Base-by-base conservation (phyloP, 1,140 invertebrate genomes). In the Procambarus clarkii region DNA sequence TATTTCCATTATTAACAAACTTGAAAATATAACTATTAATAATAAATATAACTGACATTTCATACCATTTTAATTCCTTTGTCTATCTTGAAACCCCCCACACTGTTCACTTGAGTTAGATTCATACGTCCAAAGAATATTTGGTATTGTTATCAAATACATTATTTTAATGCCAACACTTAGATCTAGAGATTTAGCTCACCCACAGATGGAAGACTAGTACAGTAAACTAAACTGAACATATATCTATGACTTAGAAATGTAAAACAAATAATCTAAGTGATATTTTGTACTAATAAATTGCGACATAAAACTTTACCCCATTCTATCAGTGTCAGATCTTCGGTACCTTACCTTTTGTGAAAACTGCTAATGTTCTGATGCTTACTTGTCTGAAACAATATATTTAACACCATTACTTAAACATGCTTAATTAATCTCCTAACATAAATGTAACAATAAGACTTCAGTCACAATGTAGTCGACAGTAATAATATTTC, bases 341-440 rank as follows among this genome's bases (percentile, higher is more conserved):
- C 50, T 80, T 92, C 34, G 92, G 84, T 46, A 34, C 54, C 69
- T 92, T 92, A 24, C 81, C 89, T 81, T 92, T 92, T 7, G 89
- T 86, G 44, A 92, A 92, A 5, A 92, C 50, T 60, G 85, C 64
- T 69, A 92, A 54, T 54, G 92, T 92, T 71, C 89, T 91, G 64
- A 88, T 76, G 79, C 88, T 92, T 34, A 92, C 92, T 77, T 83
- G 54, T 84, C 92, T 92, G 69, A 74, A 74, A 74, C 3, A 74
- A 74, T 21, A 0, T 15, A 64, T 64, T 0, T 64, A 58, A 7
- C 54, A 58, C 54, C 13, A 58, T 58, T 58, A 58, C 13, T 58
- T n/a, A n/a, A n/a, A n/a, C n/a, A n/a, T n/a, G n/a, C n/a, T n/a
- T n/a, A n/a, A n/a, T n/a, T n/a, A n/a, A n/a, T n/a, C n/a, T n/a